A percentile compares a stretch with the other conserved stretches of the same genome.
phyloP scores from a whole-genome alignment of 2,888 invertebrate species.

The Calameuta idolon region DNA sequence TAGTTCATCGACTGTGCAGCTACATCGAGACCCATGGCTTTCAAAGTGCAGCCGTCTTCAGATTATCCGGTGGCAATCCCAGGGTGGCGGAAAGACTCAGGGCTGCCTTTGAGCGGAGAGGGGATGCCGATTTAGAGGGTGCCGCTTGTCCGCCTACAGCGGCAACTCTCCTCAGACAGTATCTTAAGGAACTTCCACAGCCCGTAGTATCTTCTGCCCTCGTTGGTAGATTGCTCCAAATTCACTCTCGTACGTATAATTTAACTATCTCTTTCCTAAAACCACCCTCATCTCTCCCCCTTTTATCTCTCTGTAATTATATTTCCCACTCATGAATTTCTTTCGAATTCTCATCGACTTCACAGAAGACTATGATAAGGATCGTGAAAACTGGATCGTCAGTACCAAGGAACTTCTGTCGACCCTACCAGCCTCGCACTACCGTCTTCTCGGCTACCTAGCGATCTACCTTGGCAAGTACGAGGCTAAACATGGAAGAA shows the following conservation, averaged over 20 bases:
- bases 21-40: constrained; percentile 67
- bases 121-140: constrained; percentile 69
- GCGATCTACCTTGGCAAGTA: constrained; percentile 60
- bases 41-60: constrained; percentile 64
- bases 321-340: neutral
- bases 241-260: constrained; percentile 56
- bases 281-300: no score
- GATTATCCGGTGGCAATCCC: constrained; percentile 70
- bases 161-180: constrained; percentile 71
- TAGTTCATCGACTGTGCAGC: constrained; percentile 65
- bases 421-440: constrained; percentile 54
- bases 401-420: constrained; percentile 56
- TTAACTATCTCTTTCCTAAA: neutral
- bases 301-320: neutral
- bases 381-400: constrained; percentile 57
- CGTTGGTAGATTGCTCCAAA: constrained; percentile 58
- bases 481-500: constrained; percentile 58
- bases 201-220: constrained; percentile 68
- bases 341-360: neutral
- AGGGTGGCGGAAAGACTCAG: constrained; percentile 69
- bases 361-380: constrained; percentile 50
- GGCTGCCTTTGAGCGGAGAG: constrained; percentile 68
- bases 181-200: constrained; percentile 70
- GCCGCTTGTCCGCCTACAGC: constrained; percentile 70
- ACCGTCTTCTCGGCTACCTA: constrained; percentile 59